These are phyloP conservation scores for Megaceryle alcyon DNA, from an alignment of 2,797 vertebrate genomes.

Conservation along the genomic window DNA sequence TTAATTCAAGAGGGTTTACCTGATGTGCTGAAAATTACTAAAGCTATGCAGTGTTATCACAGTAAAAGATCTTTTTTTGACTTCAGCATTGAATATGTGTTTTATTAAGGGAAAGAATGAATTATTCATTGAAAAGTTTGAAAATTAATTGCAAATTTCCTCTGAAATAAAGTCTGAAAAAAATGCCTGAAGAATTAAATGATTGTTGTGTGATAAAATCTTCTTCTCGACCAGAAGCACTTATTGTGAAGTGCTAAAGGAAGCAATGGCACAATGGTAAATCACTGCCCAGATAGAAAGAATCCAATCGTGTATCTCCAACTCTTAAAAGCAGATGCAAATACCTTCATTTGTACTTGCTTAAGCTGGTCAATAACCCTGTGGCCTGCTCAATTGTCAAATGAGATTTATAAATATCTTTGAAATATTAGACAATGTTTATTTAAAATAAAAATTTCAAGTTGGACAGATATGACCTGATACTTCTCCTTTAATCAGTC, in stretches of 20 bases:
- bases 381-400: background rate
- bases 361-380: background rate
- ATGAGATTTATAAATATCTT: background rate
- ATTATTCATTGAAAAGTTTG: background rate
- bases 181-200: background rate
- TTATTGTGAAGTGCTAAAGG: background rate
- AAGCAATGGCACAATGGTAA: background rate
- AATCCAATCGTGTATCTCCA: background rate
- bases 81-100: background rate
- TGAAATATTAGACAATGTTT: background rate
- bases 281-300: background rate
- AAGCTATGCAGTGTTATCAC: background rate
- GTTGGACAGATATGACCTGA: background rate
- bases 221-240: background rate
- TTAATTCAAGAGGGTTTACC: background rate
- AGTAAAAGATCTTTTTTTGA: background rate
- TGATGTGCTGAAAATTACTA: background rate
- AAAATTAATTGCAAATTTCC: background rate
- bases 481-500: background rate
- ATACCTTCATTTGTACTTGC: background rate
- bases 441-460: conserved; percentile 14
- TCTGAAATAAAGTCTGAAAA: background rate
- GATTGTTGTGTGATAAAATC: background rate
- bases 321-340: background rate
- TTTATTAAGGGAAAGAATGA: background rate